phyloP scores from a whole-genome alignment of 2,797 vertebrate species.

The Crypturellus tataupa region DNA sequence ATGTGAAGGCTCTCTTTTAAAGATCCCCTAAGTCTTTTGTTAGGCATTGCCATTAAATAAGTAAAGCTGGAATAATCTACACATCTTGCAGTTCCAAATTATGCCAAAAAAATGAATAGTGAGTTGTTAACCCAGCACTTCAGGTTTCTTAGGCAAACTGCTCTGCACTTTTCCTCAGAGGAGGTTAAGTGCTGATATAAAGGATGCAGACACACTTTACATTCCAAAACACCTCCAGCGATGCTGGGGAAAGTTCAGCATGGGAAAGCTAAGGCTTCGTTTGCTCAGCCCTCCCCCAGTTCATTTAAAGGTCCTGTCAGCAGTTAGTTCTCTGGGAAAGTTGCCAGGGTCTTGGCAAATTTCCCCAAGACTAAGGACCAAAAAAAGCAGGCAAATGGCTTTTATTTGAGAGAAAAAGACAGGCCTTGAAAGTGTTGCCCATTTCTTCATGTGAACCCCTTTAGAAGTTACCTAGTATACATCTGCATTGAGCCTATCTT shows the following conservation, averaged over 20 bases:
- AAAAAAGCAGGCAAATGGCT: not conserved
- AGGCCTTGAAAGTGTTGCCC: not conserved
- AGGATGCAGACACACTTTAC: not conserved
- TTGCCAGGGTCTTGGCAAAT: not conserved
- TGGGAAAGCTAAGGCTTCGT: not conserved
- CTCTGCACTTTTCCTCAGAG: not conserved
- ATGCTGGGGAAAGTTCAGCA: not conserved
- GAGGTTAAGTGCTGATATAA: not conserved
- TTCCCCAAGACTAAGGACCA: not conserved
- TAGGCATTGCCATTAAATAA: conserved; percentile 14
- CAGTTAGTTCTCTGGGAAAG: accelerated
- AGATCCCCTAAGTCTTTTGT: conserved; percentile 20
- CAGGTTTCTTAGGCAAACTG: not conserved
- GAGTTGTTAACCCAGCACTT: not conserved
- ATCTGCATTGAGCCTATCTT: not conserved
- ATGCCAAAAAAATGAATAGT: not conserved
- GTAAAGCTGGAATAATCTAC: conserved; percentile 1
- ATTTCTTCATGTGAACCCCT: not conserved
- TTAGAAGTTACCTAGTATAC: not conserved
- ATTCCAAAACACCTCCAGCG: accelerated
- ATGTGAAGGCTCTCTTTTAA: conserved; percentile 10
- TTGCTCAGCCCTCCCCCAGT: not conserved
- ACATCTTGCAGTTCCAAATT: not conserved
- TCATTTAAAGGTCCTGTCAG: accelerated
- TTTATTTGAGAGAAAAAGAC: not conserved